A percentile compares a stretch with the other conserved stretches of the same genome.
phyloP scores from a whole-genome alignment of 2,888 invertebrate genomes.

The Eucera pruinosa region DNA sequence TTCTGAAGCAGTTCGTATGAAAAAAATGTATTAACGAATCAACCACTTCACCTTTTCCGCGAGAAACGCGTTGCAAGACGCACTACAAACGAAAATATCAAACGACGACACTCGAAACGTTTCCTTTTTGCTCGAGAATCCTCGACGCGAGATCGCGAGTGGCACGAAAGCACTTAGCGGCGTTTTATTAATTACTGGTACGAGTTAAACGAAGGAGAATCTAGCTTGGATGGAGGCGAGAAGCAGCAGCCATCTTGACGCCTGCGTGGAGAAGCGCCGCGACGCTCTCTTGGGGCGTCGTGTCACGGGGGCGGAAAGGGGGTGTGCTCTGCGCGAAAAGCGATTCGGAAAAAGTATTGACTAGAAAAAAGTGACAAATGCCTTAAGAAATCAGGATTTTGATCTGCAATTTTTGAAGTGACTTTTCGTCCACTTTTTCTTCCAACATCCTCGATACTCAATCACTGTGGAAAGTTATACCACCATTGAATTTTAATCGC shows the following conservation, averaged over 20 bases:
- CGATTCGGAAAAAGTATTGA: conserved; percentile 70
- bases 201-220: conserved; percentile 71
- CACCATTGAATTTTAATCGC: too few relatives aligned
- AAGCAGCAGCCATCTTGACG: conserved; percentile 82
- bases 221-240: conserved; percentile 72
- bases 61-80: conserved; percentile 5
- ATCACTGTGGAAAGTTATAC: background rate
- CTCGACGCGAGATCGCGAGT: conserved; percentile 55
- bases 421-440: background rate
- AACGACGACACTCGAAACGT: conserved; percentile 36
- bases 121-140: conserved; percentile 22
- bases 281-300: conserved; percentile 69
- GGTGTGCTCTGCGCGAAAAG: conserved; percentile 71
- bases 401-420: background rate
- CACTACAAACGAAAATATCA: conserved; percentile 9
- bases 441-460: background rate
- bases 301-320: conserved; percentile 65
- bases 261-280: conserved; percentile 76
- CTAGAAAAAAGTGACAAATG: conserved; percentile 47
- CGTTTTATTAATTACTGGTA: conserved; percentile 76
- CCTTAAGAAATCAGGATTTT: conserved; percentile 17
- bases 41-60: conserved; percentile 58
- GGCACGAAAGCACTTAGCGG: conserved; percentile 70
- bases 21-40: conserved; percentile 9
- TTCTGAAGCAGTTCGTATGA: too few relatives aligned